Percentiles rank a stretch among this genome's conserved stretches.
Evolutionary conservation across 1,140 invertebrate genomes (phyloP).

Genomic region (Magallana angulata): DNA sequence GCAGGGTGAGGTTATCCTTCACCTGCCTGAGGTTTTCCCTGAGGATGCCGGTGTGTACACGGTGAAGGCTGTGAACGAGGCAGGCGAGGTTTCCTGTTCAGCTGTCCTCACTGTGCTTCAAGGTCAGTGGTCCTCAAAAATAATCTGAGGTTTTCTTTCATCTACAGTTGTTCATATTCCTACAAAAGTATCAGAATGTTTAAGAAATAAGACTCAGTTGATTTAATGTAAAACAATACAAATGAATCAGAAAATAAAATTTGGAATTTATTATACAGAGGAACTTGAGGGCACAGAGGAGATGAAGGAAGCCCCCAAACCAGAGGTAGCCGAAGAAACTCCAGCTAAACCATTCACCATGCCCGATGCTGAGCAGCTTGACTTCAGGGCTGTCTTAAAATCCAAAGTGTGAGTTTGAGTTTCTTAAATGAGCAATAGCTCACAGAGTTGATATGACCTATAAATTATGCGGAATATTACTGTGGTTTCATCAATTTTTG

Average conservation of each 20-base stretch:
- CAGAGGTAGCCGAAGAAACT: constrained; percentile 37
- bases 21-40: constrained; percentile 95
- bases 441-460: not conserved
- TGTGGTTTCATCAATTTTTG: no score
- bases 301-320: constrained; percentile 36
- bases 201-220: not conserved
- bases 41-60: constrained; percentile 95
- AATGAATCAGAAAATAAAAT: not conserved
- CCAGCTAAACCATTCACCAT: constrained; percentile 34
- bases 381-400: constrained; percentile 71
- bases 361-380: constrained; percentile 65
- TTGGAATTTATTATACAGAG: not conserved
- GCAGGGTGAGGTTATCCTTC: constrained; percentile 86
- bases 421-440: not conserved
- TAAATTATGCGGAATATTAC: no score
- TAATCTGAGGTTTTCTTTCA: no score
- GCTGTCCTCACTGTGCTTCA: constrained; percentile 53
- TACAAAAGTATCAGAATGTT: no score
- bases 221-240: not conserved
- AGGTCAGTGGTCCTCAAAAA: constrained; percentile 35
- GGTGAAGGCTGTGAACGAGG: constrained; percentile 90
- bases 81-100: constrained; percentile 59
- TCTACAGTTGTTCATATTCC: no score
- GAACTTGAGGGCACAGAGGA: constrained; percentile 37
- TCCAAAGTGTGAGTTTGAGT: constrained; percentile 76